Base-by-base conservation (phyloP, 53 echinoderm and acorn worm species). In the Hippasteria phrygiana region DNA sequence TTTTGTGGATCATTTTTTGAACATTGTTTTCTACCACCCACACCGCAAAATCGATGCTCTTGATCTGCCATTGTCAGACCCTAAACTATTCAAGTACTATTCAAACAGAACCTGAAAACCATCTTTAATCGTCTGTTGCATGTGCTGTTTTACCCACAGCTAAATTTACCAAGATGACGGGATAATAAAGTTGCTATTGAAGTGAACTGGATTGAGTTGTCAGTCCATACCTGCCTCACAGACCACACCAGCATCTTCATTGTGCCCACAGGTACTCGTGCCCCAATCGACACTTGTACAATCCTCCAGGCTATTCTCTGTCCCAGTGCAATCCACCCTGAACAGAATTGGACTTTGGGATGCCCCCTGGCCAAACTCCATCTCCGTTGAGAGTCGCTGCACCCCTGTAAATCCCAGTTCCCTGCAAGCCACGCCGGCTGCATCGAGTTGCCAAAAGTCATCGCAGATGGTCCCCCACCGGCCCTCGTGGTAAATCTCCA, bases 241-340 rank as follows among this genome's bases (percentile, higher is more conserved):
- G 10, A 47, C 55, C 4, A 90, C 51, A 33, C 69, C 81, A 48
- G 53, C 90, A 71, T 90, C 90, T 42, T 90, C 90, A 71, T 48
- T 3, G 40, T 90, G 90, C 3, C 13, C 28, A 50, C 90, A 90
- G 55, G 43, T 70, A 16, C 56, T 27, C 13, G 26, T 34, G 3
- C 43, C 82, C 55, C 71, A 50, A 12, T 40, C 80, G 33, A 0
- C 1, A 26, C 8, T 48, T 2, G n/a, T 0, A 41, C 90, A 90
- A 2, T 67, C 42, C 16, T 26, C 22, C 20, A 90, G 22, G 22
- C 54, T 43, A 10, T n/a, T 42, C 43, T 88, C 88, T 37, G 88
- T 41, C 18, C 76, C 87, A 18, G 20, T 37, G 28, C 87, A 87
- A 34, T 71, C 53, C 29, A 87, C 41, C 3, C 47, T 11, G 43